phyloP scores from a whole-genome alignment of 2,888 invertebrate species.

The Troides aeacus region DNA sequence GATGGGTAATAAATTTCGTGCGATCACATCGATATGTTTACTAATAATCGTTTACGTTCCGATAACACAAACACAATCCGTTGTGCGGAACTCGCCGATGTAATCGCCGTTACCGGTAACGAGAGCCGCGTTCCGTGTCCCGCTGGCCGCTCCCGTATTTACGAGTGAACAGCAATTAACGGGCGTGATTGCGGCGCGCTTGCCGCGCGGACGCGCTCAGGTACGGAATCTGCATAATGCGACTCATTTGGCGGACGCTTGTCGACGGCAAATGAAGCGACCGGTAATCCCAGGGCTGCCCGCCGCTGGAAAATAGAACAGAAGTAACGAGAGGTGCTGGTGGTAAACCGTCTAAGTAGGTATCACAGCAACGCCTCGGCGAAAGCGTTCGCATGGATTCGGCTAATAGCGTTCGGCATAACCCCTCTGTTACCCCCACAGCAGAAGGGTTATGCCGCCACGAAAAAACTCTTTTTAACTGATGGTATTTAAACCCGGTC shows the following conservation, averaged over 20 bases:
- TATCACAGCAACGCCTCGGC: too few species aligned
- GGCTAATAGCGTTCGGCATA: too few species aligned
- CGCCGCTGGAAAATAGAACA: not conserved
- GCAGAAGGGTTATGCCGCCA: too few species aligned
- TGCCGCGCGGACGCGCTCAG: slow-evolving; percentile 50
- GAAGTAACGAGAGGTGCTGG: too few species aligned
- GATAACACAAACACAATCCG: slow-evolving; percentile 33
- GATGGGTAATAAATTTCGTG: slow-evolving; percentile 58
- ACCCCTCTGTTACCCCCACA: too few species aligned
- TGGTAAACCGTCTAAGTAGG: too few species aligned
- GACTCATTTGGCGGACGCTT: slow-evolving; percentile 67
- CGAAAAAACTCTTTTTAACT: too few species aligned
- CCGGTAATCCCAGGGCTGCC: slow-evolving; percentile 35
- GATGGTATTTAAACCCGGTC: too few species aligned
- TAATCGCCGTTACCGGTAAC: slow-evolving; percentile 40
- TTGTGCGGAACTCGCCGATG: slow-evolving; percentile 33
- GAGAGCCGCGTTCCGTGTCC: slow-evolving; percentile 33
- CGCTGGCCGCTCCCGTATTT: slow-evolving; percentile 52
- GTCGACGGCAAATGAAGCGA: slow-evolving; percentile 69
- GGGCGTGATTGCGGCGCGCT: slow-evolving; percentile 42
- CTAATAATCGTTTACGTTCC: slow-evolving; percentile 42
- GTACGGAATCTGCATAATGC: slow-evolving; percentile 68
- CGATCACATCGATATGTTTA: slow-evolving; percentile 59
- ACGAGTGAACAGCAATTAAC: slow-evolving; percentile 52
- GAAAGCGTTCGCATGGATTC: too few species aligned